phyloP scores from a whole-genome alignment of 2,797 vertebrate genomes.

The Remorina albescens region DNA sequence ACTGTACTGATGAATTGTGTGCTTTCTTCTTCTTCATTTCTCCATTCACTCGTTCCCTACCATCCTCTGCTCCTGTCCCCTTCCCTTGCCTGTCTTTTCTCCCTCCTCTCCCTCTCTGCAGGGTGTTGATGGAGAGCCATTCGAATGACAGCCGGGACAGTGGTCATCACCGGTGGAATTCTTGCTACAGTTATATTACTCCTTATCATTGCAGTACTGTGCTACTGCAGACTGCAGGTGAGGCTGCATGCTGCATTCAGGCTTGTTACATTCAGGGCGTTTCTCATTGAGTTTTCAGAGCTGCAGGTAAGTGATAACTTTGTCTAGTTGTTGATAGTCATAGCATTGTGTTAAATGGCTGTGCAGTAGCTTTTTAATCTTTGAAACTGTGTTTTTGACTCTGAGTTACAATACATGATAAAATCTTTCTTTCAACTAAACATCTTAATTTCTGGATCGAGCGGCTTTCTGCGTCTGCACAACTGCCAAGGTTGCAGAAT shows the following conservation, averaged over 20 bases:
- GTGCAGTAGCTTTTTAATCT: slow-evolving; percentile 5
- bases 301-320: background rate
- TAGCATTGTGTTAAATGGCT: slow-evolving; percentile 2
- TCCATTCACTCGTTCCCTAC: slow-evolving; percentile 16
- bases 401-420: background rate
- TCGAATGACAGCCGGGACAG: slow-evolving; percentile 99
- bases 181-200: slow-evolving; percentile 98
- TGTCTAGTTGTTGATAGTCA: background rate
- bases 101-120: slow-evolving; percentile 55
- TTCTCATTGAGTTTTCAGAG: background rate
- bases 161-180: slow-evolving; percentile 99
- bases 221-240: slow-evolving; percentile 99
- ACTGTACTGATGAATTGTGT: slow-evolving; percentile 68
- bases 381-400: slow-evolving; percentile 3
- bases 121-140: slow-evolving; percentile 94
- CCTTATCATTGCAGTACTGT: slow-evolving; percentile 97
- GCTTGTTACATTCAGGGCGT: background rate
- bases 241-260: slow-evolving; percentile 37
- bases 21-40: slow-evolving; percentile 48
- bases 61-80: background rate
- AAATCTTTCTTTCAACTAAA: background rate
- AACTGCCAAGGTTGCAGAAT: background rate
- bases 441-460: background rate
- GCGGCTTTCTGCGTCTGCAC: background rate
- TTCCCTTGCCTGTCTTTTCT: background rate